Percentiles rank a stretch among this genome's conserved stretches.
Conservation (phyloP, 2,888 invertebrate species). For the Drosophila vallismaia region DNA sequence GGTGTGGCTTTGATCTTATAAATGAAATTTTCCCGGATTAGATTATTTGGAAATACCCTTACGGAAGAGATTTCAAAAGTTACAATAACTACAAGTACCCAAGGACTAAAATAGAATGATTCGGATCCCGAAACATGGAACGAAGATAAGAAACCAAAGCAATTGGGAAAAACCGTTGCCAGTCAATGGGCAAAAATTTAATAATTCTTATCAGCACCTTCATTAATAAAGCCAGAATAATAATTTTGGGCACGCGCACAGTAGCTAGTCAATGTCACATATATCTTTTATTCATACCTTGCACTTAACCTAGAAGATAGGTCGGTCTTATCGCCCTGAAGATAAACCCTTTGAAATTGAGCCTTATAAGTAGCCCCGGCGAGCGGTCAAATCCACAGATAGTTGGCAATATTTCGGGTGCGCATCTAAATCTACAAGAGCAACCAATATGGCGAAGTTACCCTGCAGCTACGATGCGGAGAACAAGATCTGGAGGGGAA, state of each 20-base stretch:
- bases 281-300: constrained; percentile 44
- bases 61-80: background rate
- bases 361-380: constrained; percentile 39
- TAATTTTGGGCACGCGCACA: background rate
- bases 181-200: constrained; percentile 18
- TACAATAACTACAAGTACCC: background rate
- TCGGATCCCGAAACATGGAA: constrained; percentile 1
- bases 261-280: constrained; percentile 14
- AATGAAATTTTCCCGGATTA: background rate
- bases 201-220: constrained; percentile 25
- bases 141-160: constrained; percentile 9
- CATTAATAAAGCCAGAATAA: background rate
- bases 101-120: background rate
- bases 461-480: constrained; percentile 41
- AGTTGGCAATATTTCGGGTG: constrained; percentile 22
- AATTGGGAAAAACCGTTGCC: constrained; percentile 14
- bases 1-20: background rate
- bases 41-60: background rate
- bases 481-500: constrained; percentile 37
- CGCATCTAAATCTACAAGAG: constrained; percentile 3
- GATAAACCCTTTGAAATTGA: constrained; percentile 24
- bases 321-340: constrained; percentile 24
- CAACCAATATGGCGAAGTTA: constrained; percentile 34
- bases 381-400: constrained; percentile 22
- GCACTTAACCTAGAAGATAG: constrained; percentile 31